Base-by-base conservation (phyloP, 2,888 invertebrate genomes). In the Metalampra italica region DNA sequence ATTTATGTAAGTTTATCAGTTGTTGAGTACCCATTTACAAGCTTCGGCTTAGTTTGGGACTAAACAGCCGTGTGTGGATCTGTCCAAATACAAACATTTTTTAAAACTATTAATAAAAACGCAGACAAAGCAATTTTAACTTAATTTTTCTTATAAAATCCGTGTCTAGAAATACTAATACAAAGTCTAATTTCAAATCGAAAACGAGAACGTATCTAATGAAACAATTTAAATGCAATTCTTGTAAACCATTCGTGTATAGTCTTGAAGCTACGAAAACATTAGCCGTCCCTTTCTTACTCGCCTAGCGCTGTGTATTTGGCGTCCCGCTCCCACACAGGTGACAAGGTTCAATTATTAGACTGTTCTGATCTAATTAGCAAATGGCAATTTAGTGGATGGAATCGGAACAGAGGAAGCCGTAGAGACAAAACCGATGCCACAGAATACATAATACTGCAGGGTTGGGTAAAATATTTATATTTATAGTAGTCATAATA, bases 351-450 rank as follows among this genome's bases (percentile, higher is more conserved):
- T 43, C 46, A 47, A 50, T 52, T 52, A 53, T 43, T 30, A 46
- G 42, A 38, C 14, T 39, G 43, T 50, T 47, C 50, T 43, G 53
- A 50, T 53, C 54, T 56, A 62, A 64, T 59, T 60, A 64, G 59
- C 52, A 53, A 57, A 62, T 55, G 56, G 54, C 57, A 59, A 64
- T 60, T 61, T 58, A 55, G 56, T 43, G 50, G 49, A 47, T n/a
- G 12, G 29, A 39, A 49, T 50, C 36, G 30, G 46, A 39, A 42
- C 22, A 47, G 37, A 13, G 45, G 41, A 29, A 41, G n/a, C 3
- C 13, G 40, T 32, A 15, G 48, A 48, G 50, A 39, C 11, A 5
- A 4, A 1, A 1, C 3, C 34, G 7, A 5, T 34, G 11, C 4
- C 34, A 2, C 7, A 34, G 9, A 34, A n/a, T n/a, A n/a, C n/a